phyloP scores from a whole-genome alignment of 2,113 vertebrate genomes.

The Alouatta palliata region DNA sequence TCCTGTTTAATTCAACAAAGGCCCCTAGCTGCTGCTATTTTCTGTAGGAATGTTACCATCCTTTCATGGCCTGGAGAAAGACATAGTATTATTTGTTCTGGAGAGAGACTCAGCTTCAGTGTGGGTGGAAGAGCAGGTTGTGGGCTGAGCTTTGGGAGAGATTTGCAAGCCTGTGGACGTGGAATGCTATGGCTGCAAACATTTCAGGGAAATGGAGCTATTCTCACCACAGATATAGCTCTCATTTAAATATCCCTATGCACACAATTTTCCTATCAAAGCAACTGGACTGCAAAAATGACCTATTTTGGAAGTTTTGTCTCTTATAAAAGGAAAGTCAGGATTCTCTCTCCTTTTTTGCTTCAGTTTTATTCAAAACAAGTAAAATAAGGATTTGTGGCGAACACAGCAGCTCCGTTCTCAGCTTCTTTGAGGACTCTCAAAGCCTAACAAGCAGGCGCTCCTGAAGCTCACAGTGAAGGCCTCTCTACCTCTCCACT shows the following conservation, averaged over 20 bases:
- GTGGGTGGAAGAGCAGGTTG: constrained; percentile 19
- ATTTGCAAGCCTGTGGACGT: constrained; percentile 9
- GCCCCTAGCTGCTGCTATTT: background rate
- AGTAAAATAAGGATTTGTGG: background rate
- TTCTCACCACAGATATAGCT: constrained; percentile 17
- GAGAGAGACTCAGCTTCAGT: constrained; percentile 29
- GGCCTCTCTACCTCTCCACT: background rate
- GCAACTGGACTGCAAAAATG: background rate
- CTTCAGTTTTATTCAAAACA: constrained; percentile 2
- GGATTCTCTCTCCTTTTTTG: background rate
- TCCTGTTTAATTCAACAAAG: constrained; percentile 20
- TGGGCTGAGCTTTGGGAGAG: background rate
- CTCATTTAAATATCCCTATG: constrained; percentile 48
- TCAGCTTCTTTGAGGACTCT: background rate
- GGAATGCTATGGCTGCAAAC: constrained; percentile 14
- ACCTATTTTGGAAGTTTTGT: constrained; percentile 41
- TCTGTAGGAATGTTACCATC: constrained; percentile 1
- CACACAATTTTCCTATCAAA: constrained; percentile 25
- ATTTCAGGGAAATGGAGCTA: constrained; percentile 7
- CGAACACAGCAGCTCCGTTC: background rate
- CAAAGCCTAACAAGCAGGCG: background rate
- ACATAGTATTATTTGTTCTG: constrained; percentile 53
- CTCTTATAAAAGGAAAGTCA: constrained; percentile 22
- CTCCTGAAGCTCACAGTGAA: background rate
- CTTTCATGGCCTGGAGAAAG: background rate